Conservation (phyloP, 2,888 invertebrate species). For the Xestia sexstrigata region DNA sequence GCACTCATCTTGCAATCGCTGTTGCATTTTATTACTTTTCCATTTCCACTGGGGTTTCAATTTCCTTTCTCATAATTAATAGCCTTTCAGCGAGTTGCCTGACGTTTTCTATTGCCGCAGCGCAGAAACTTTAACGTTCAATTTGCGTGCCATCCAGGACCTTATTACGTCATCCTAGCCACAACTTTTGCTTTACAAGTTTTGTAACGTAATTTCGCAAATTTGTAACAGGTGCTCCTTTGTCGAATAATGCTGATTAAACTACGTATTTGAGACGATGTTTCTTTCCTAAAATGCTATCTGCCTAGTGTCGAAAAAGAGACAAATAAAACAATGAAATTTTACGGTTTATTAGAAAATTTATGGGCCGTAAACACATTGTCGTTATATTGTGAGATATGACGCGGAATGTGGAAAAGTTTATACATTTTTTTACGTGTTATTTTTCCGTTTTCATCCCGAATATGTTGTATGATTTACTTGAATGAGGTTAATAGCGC, state of each 20-base stretch:
- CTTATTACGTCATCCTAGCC: constrained; percentile 71
- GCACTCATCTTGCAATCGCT: constrained; percentile 88
- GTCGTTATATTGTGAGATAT: constrained; percentile 79
- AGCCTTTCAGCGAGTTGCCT: constrained; percentile 86
- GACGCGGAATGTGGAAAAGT: constrained; percentile 75
- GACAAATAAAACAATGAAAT: constrained; percentile 75
- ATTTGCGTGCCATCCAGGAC: constrained; percentile 82
- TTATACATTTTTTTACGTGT: constrained; percentile 59
- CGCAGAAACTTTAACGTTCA: constrained; percentile 84
- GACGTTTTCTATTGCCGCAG: constrained; percentile 84
- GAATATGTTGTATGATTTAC: constrained; percentile 60
- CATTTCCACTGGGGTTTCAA: constrained; percentile 90
- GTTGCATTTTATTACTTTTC: constrained; percentile 91
- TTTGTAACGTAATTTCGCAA: constrained; percentile 41
- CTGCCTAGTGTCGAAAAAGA: constrained; percentile 54
- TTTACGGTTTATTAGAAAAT: constrained; percentile 84
- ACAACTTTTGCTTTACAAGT: constrained; percentile 56
- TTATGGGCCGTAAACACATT: constrained; percentile 83
- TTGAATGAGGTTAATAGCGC: constrained; percentile 33
- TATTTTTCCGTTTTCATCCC: constrained; percentile 50
- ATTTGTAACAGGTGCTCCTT: constrained; percentile 36
- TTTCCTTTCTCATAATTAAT: constrained; percentile 90
- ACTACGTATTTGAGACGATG: neutral
- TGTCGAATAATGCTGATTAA: constrained; percentile 26
- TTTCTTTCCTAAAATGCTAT: constrained; percentile 23